phyloP scores from a whole-genome alignment of 1,140 invertebrate species.

The Macrocentrus cingulum region DNA sequence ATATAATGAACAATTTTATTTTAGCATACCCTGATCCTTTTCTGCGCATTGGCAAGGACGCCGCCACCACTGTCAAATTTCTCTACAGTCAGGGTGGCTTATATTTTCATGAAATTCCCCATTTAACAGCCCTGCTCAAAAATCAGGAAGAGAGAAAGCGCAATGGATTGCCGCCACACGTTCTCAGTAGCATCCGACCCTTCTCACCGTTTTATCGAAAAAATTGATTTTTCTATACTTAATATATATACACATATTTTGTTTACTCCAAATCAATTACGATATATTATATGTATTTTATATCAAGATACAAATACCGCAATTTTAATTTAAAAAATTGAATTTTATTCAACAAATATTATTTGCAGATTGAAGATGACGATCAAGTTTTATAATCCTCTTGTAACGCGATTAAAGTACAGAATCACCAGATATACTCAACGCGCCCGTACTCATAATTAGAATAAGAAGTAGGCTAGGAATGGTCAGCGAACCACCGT shows the following conservation, averaged over 20 bases:
- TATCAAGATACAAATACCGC: too few relatives aligned
- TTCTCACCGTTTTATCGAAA: slow-evolving; percentile 62
- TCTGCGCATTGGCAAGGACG: slow-evolving; percentile 58
- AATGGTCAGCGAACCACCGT: slow-evolving; percentile 24
- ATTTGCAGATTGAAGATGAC: too few relatives aligned
- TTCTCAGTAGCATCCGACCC: slow-evolving; percentile 63
- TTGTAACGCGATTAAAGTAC: too few relatives aligned
- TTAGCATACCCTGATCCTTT: slow-evolving; percentile 55
- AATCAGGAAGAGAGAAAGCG: slow-evolving; percentile 63
- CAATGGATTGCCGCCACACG: slow-evolving; percentile 62
- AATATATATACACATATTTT: too few relatives aligned
- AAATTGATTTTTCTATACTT: neutral
- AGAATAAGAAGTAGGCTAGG: neutral
- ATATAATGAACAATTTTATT: slow-evolving; percentile 19
- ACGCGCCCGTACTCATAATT: too few relatives aligned
- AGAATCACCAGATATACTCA: neutral
- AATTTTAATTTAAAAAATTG: too few relatives aligned
- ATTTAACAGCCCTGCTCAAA: slow-evolving; percentile 61
- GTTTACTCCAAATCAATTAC: too few relatives aligned
- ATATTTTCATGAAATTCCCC: slow-evolving; percentile 67
- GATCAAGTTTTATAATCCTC: too few relatives aligned
- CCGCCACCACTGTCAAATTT: slow-evolving; percentile 57
- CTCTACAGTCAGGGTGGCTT: slow-evolving; percentile 60
- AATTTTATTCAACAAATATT: too few relatives aligned
- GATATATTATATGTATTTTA: too few relatives aligned